Conservation (phyloP, 2,888 invertebrate genomes). For the Pantelozetes paolii region DNA sequence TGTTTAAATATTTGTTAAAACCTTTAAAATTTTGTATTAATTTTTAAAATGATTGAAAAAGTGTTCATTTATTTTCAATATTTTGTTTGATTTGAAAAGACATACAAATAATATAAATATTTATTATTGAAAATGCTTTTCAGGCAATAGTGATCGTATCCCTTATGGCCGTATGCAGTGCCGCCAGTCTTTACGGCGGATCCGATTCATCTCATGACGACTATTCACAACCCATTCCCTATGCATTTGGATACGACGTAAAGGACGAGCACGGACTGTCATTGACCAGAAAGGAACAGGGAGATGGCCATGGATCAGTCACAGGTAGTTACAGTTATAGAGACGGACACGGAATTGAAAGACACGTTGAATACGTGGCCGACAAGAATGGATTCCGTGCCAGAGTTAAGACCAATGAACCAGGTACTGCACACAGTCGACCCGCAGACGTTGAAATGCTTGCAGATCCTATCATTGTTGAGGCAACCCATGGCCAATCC, state of each 20-base stretch:
- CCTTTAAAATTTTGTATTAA: too few species aligned
- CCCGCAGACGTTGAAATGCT: slow-evolving; percentile 26
- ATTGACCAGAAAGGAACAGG: neutral
- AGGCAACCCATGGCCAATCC: neutral
- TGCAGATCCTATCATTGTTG: slow-evolving; percentile 5
- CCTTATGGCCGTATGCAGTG: neutral
- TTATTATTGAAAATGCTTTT: too few species aligned
- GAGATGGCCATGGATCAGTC: slow-evolving; percentile 22
- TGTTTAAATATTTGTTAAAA: too few species aligned
- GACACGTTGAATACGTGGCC: slow-evolving; percentile 28
- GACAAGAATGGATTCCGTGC: slow-evolving; percentile 26
- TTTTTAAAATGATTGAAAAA: too few species aligned
- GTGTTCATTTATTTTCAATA: too few species aligned
- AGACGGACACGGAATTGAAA: neutral
- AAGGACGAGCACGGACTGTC: slow-evolving; percentile 10
- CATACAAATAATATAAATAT: too few species aligned
- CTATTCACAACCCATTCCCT: slow-evolving; percentile 16
- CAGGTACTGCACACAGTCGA: neutral
- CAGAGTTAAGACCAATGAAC: slow-evolving; percentile 32
- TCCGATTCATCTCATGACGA: neutral
- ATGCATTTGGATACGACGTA: slow-evolving; percentile 15
- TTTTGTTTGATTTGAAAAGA: too few species aligned
- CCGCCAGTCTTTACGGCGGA: neutral
- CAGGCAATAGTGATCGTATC: neutral
- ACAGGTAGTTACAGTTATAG: slow-evolving; percentile 12